Evolutionary conservation across 30 jellyfish, hydroid and myxozoan genomes (phyloP).

Genomic region (Pelagia noctiluca): DNA sequence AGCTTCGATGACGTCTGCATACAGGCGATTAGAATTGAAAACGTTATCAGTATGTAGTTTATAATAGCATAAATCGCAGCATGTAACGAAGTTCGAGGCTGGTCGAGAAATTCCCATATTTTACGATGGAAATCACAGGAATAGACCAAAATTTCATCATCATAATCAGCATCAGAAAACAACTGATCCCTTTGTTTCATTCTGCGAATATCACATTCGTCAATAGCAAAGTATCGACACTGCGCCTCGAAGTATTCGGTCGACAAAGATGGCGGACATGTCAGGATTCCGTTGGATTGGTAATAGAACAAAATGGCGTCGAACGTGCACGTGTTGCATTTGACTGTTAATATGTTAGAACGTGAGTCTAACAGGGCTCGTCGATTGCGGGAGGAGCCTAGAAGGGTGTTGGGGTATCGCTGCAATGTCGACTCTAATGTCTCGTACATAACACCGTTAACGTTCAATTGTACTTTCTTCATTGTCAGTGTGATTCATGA

Average conservation of each 20-base stretch:
- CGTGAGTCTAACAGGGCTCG: constrained; percentile 1
- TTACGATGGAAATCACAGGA: not conserved
- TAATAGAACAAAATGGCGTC: constrained; percentile 87
- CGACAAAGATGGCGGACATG: constrained; percentile 67
- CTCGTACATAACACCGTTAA: constrained; percentile 72
- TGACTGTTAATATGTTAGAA: constrained; percentile 18
- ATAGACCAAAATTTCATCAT: not conserved
- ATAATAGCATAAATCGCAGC: constrained; percentile 56
- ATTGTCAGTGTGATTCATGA: not conserved
- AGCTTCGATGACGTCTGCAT: constrained; percentile 64
- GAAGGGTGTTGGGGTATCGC: constrained; percentile 81
- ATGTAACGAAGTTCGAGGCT: constrained; percentile 68
- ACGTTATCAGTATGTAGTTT: constrained; percentile 14
- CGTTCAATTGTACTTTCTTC: constrained; percentile 57
- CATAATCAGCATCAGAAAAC: not conserved
- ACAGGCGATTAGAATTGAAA: constrained; percentile 64
- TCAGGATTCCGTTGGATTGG: constrained; percentile 81
- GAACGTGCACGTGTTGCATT: constrained; percentile 64
- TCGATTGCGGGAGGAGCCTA: constrained; percentile 72
- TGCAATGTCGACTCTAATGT: constrained; percentile 80
- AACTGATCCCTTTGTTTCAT: constrained; percentile 75
- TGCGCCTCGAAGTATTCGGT: constrained; percentile 55
- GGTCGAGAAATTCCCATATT: constrained; percentile 67
- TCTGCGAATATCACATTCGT: constrained; percentile 37
- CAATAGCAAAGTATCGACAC: constrained; percentile 67